Evolutionary conservation across 2,113 vertebrate species (phyloP), one percentile per base, ranked within the genome.

Genomic region (Dasyurus viverrinus): DNA sequence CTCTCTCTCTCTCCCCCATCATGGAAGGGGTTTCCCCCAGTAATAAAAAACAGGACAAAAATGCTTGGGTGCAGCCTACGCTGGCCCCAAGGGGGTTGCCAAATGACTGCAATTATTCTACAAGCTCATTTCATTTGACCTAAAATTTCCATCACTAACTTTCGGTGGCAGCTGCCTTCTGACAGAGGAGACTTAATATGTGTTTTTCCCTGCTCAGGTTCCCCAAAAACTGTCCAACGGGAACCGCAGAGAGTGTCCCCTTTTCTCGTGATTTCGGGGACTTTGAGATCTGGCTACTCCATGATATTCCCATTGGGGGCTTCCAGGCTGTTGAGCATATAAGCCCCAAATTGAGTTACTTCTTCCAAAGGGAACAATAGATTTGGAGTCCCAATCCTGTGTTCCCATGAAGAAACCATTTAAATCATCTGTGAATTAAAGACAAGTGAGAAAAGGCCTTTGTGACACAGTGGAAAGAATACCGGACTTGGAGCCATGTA

Each of bases 31-130:
- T 94, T 91, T 93, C 93, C 89, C 14, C 91, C 46, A 55, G 92
- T 93, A 94, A 95, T 96, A 96, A 89, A 96, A 96, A 96, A 93
- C 95, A 93, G n/a, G 90, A 53, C 96, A 55, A 96, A 96, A 95
- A 96, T 53, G 94, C 95, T 95, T 50, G 95, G 94, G 53, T 7
- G 90, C 91, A 60, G 94, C 42, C 90, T 36, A 3, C 0, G 30
- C 26, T 5, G 54, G 94, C 84, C 89, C 90, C 8, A 0, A 47
- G n/a, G 92, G 84, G 53, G 53, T 42, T 95, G 95, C 92, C 95
- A 54, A 89, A 53, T 52, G 8, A 94, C 92, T 94, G 57, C 90
- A 52, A 30, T 89, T 46, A 30, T n/a, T 95, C 92, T 55, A 23
- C 57, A 95, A 89, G 46, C 60, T 0, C 48, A 91, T 55, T 91